phyloP scores from a whole-genome alignment of 2,113 vertebrate species.

The Genyomyrus donnyi region DNA sequence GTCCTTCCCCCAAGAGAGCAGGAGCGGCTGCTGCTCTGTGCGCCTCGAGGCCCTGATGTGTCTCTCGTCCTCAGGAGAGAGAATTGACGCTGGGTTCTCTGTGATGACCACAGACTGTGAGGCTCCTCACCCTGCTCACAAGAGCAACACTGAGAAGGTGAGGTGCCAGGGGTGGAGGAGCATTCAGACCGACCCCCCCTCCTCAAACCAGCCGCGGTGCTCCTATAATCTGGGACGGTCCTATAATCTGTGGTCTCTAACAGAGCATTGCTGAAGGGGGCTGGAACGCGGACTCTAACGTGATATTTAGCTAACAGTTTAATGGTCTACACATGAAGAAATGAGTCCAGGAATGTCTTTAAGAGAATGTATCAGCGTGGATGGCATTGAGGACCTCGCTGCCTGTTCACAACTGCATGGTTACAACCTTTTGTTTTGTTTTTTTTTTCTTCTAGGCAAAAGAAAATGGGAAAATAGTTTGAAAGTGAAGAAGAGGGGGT shows the following conservation, averaged over 20 bases:
- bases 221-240: not conserved
- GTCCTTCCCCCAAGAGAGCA: not conserved
- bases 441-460: slow-evolving; percentile 47
- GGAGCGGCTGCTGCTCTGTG: not conserved
- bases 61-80: slow-evolving; percentile 47
- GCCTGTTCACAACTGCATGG: not conserved
- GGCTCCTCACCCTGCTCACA: slow-evolving; percentile 47
- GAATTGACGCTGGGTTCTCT: slow-evolving; percentile 54
- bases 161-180: slow-evolving; percentile 26
- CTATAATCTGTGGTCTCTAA: not conserved
- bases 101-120: slow-evolving; percentile 55
- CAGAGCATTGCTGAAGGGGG: not conserved
- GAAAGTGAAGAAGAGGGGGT: slow-evolving; percentile 22
- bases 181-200: not conserved
- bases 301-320: not conserved
- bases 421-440: not conserved
- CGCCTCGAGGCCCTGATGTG: slow-evolving; percentile 17
- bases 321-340: not conserved
- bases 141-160: slow-evolving; percentile 61
- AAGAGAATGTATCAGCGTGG: not conserved
- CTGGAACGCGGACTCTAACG: not conserved
- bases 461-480: slow-evolving; percentile 64
- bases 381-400: not conserved
- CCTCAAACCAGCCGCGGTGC: not conserved
- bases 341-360: not conserved